Conservation (phyloP, 2,888 invertebrate species). For the Eurytoma adleriae region DNA sequence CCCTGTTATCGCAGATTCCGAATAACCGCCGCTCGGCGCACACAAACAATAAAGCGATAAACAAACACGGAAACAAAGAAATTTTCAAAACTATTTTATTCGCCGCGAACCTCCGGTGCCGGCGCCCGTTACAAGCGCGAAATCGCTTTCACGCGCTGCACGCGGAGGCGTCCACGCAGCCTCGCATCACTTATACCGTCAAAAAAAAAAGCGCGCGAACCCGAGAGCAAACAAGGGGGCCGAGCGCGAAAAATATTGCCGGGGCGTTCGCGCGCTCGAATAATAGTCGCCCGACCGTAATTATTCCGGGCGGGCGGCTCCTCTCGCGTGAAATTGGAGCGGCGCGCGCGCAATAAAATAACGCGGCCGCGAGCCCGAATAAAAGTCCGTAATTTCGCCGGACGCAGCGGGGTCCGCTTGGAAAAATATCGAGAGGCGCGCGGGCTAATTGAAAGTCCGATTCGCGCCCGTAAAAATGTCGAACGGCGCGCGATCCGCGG, state of each 20-base stretch:
- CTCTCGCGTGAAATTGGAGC: slow-evolving; percentile 32
- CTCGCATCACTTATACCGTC: not conserved
- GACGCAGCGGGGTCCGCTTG: not conserved
- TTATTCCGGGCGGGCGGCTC: slow-evolving; percentile 22
- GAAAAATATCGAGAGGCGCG: not conserved
- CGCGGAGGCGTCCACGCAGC: not conserved
- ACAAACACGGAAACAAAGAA: not conserved
- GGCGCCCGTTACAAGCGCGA: not conserved
- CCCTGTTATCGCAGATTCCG: too few species aligned
- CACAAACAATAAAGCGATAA: not conserved
- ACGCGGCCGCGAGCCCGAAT: not conserved
- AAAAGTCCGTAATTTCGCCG: slow-evolving; percentile 25
- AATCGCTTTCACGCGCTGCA: not conserved
- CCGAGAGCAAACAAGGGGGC: not conserved
- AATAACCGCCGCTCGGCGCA: not conserved
- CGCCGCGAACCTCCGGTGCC: not conserved
- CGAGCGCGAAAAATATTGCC: not conserved
- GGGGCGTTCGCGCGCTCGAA: slow-evolving; percentile 1
- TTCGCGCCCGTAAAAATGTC: slow-evolving; percentile 24
- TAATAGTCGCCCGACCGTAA: slow-evolving; percentile 20
- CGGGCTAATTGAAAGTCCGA: slow-evolving; percentile 41
- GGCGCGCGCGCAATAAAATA: slow-evolving; percentile 26
- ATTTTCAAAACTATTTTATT: not conserved
- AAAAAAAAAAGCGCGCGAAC: not conserved
- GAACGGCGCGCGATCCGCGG: not conserved